phyloP scores from a whole-genome alignment of 2,797 vertebrate genomes.

The Centroberyx gerrardi region DNA sequence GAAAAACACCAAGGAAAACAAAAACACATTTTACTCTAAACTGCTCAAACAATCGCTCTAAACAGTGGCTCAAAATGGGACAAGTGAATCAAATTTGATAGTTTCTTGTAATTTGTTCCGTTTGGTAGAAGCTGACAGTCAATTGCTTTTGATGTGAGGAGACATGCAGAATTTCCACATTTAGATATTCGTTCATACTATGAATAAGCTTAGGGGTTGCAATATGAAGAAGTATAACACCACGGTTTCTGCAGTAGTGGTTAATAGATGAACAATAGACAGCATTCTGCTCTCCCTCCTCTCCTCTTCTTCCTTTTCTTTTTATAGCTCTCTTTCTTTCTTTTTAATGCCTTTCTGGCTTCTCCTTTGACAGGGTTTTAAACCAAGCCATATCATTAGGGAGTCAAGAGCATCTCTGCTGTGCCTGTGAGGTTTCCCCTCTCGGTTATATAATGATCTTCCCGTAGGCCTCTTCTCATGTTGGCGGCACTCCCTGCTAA shows the following conservation, averaged over 20 bases:
- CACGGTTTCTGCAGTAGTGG: slow-evolving; percentile 42
- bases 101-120: slow-evolving; percentile 46
- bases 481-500: slow-evolving; percentile 76
- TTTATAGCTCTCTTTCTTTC: slow-evolving; percentile 76
- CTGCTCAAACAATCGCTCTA: neutral
- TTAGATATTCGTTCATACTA: slow-evolving; percentile 17
- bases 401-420: slow-evolving; percentile 80
- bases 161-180: slow-evolving; percentile 40
- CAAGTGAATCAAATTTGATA: slow-evolving; percentile 17
- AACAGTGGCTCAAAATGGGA: slow-evolving; percentile 11
- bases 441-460: slow-evolving; percentile 86
- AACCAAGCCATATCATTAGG: slow-evolving; percentile 80
- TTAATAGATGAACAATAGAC: slow-evolving; percentile 72
- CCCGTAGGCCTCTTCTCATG: slow-evolving; percentile 75
- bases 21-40: slow-evolving; percentile 30
- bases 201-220: slow-evolving; percentile 40
- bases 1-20: slow-evolving; percentile 19
- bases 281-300: slow-evolving; percentile 63
- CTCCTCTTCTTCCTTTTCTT: slow-evolving; percentile 61
- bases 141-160: slow-evolving; percentile 33
- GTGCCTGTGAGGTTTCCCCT: slow-evolving; percentile 79
- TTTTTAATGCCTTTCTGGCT: slow-evolving; percentile 60
- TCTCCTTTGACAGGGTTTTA: slow-evolving; percentile 70
- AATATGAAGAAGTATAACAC: slow-evolving; percentile 38
- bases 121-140: neutral